These are phyloP conservation scores for western clawed frog (Xenopus tropicalis) DNA, from an alignment of 2,113 vertebrate genomes.

Conservation along the genomic window UCB_Xtro_10.0 CM004443.2:210125001-210125500, in stretches of 20 bases:
- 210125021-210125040: too few species aligned
- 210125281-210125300: neutral
- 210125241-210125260: constrained; percentile 27
- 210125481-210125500: constrained; percentile 34
- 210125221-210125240: neutral
- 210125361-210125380: constrained; percentile 34
- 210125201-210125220: constrained; percentile 20
- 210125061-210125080: too few species aligned
- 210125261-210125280: constrained; percentile 21
- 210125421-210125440: constrained; percentile 34
- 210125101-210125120: too few species aligned
- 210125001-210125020: too few species aligned
- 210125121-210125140: too few species aligned
- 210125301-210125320: constrained; percentile 34
- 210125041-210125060: too few species aligned
- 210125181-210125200: constrained; percentile 28
- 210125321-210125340: constrained; percentile 21
- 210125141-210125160: too few species aligned
- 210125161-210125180: constrained; percentile 10
- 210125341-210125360: neutral
- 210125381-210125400: constrained; percentile 20
- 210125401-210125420: neutral
- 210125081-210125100: too few species aligned
- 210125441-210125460: constrained; percentile 20
- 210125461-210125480: neutral